A percentile compares a stretch with the other conserved stretches of the same genome.
Evolutionary conservation across 2,888 invertebrate genomes (phyloP).

Genomic region (Drosophila crucigera): DNA sequence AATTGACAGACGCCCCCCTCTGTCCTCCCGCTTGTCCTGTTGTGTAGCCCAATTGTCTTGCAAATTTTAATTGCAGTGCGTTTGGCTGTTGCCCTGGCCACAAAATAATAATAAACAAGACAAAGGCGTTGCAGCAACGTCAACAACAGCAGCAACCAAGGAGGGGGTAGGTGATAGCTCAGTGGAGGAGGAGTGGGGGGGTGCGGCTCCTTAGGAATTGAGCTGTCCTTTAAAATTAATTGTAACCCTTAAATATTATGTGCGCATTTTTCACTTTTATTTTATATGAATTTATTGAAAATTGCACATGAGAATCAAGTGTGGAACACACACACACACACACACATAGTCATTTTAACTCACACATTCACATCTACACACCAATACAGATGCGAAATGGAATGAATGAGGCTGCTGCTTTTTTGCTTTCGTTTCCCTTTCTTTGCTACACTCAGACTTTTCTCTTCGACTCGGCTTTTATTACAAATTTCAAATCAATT

Average conservation of each 20-base stretch:
- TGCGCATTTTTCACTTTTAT: slow-evolving; percentile 61
- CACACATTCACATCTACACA: background rate
- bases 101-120: slow-evolving; percentile 75
- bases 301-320: slow-evolving; percentile 48
- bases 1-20: slow-evolving; percentile 40
- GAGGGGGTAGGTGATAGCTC: background rate
- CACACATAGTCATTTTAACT: background rate
- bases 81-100: slow-evolving; percentile 61
- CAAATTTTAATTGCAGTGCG: slow-evolving; percentile 72
- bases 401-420: slow-evolving; percentile 37
- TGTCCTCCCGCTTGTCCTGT: slow-evolving; percentile 4
- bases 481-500: background rate
- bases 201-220: background rate
- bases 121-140: slow-evolving; percentile 65
- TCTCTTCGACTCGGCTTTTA: background rate
- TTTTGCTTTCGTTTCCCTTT: slow-evolving; percentile 18
- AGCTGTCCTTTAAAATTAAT: slow-evolving; percentile 38
- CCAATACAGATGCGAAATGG: background rate
- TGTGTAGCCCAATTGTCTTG: slow-evolving; percentile 71
- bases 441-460: background rate
- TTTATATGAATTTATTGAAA: slow-evolving; percentile 60
- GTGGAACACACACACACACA: slow-evolving; percentile 18
- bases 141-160: slow-evolving; percentile 15
- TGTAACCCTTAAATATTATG: slow-evolving; percentile 71
- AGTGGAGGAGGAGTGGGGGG: background rate